Conservation (phyloP, 2,797 vertebrate species). For the Lutjanus campechanus region DNA sequence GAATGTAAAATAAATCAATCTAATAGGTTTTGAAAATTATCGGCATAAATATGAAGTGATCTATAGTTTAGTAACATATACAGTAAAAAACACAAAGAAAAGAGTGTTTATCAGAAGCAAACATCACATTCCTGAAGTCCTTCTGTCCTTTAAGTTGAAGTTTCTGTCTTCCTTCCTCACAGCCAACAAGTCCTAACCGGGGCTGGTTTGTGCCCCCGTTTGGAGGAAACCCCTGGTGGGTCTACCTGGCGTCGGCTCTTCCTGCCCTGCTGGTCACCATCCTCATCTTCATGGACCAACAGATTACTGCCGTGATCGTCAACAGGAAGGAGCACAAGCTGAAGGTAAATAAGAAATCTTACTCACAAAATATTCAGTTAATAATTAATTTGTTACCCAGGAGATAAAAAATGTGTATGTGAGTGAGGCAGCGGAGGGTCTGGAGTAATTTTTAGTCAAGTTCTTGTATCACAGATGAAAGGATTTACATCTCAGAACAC, state of each 20-base stretch:
- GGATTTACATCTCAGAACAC: neutral
- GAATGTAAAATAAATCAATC: neutral
- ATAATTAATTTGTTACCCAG: neutral
- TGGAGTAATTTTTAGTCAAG: neutral
- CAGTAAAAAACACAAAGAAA: neutral
- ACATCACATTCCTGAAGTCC: too few species aligned
- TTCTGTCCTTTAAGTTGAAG: neutral
- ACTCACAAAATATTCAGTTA: too few species aligned
- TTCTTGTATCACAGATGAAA: neutral
- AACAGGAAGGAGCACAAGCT: constrained; percentile 99
- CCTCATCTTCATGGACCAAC: constrained; percentile 98
- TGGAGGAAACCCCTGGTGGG: constrained; percentile 98
- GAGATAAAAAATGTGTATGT: neutral
- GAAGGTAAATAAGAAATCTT: constrained; percentile 84
- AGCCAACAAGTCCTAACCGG: constrained; percentile 94
- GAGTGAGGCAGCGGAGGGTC: too few species aligned
- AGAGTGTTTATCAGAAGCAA: neutral
- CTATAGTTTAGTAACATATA: neutral
- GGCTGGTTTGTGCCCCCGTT: constrained; percentile 96
- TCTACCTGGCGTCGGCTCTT: constrained; percentile 92
- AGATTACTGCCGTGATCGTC: constrained; percentile 97
- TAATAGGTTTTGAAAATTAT: neutral
- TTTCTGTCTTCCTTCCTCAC: neutral
- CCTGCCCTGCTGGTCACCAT: constrained; percentile 97
- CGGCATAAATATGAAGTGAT: neutral